phyloP scores from a whole-genome alignment of 1,140 invertebrate genomes.

The Cyclina sinensis region DNA sequence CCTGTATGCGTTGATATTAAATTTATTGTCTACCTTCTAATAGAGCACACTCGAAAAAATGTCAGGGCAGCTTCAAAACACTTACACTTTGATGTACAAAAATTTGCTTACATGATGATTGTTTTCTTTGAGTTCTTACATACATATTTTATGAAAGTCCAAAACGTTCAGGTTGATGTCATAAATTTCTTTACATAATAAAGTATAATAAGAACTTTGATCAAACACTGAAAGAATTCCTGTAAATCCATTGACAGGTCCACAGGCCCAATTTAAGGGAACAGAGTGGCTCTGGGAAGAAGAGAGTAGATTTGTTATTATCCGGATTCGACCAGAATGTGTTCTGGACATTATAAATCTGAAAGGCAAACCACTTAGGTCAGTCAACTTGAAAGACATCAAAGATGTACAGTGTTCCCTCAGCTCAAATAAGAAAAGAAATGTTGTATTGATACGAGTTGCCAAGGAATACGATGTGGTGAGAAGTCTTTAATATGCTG shows the following conservation, averaged over 20 bases:
- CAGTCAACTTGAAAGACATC: slow-evolving; percentile 90
- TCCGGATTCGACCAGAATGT: slow-evolving; percentile 73
- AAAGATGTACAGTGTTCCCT: slow-evolving; percentile 91
- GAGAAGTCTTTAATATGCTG: slow-evolving; percentile 40
- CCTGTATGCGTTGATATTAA: no score
- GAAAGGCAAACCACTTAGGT: slow-evolving; percentile 84
- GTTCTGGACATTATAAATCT: slow-evolving; percentile 72
- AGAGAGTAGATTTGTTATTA: slow-evolving; percentile 65
- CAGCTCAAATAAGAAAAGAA: slow-evolving; percentile 91
- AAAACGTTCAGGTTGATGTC: no score
- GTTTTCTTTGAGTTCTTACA: no score
- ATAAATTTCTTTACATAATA: no score
- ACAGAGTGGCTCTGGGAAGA: slow-evolving; percentile 76
- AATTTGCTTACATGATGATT: no score
- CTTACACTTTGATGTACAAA: no score
- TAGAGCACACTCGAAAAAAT: no score
- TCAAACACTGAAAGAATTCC: no score
- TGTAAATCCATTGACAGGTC: slow-evolving; percentile 15
- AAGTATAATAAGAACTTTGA: no score
- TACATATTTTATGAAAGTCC: no score
- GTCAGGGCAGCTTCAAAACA: no score
- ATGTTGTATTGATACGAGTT: slow-evolving; percentile 93
- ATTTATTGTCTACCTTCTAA: no score
- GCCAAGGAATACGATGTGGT: slow-evolving; percentile 95
- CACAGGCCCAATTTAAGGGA: slow-evolving; percentile 67